Conservation (phyloP, 2,888 invertebrate genomes). For the Agrenia bidenticulata region DNA sequence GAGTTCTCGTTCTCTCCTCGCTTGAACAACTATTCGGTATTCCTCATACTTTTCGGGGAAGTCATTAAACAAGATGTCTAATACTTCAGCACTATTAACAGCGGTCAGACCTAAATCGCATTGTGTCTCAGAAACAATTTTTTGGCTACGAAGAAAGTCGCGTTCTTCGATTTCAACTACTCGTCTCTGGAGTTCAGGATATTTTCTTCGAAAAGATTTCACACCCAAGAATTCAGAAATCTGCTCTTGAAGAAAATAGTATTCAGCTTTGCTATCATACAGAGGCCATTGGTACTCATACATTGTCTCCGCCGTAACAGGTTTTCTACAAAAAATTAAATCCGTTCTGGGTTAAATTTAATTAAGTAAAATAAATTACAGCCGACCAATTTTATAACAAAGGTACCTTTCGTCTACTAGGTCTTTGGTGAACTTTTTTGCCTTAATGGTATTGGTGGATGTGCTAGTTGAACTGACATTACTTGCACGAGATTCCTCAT, state of each 20-base stretch:
- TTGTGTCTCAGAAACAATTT: constrained; percentile 79
- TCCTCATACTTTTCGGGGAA: constrained; percentile 94
- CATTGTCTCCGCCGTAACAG: constrained; percentile 79
- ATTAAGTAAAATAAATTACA: background rate
- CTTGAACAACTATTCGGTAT: constrained; percentile 71
- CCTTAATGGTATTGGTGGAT: constrained; percentile 59
- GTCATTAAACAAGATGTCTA: constrained; percentile 93
- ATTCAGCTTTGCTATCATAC: constrained; percentile 65
- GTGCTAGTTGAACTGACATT: constrained; percentile 66
- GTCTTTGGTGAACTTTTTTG: constrained; percentile 61
- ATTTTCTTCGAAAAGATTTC: constrained; percentile 94
- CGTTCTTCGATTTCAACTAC: constrained; percentile 87
- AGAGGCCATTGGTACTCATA: constrained; percentile 93
- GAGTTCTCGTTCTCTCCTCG: constrained; percentile 69
- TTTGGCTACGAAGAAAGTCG: constrained; percentile 79
- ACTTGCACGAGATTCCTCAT: constrained; percentile 81
- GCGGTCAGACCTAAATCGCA: constrained; percentile 93
- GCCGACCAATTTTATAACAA: background rate
- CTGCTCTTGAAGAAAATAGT: constrained; percentile 94
- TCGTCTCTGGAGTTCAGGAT: constrained; percentile 81
- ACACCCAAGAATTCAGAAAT: constrained; percentile 91
- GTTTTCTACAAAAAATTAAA: constrained; percentile 50
- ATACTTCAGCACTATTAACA: constrained; percentile 84
- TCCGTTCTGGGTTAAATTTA: background rate
- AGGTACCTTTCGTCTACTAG: constrained; percentile 59